Conservation (phyloP, 1,140 invertebrate species). For the Calycopis cecrops region DNA sequence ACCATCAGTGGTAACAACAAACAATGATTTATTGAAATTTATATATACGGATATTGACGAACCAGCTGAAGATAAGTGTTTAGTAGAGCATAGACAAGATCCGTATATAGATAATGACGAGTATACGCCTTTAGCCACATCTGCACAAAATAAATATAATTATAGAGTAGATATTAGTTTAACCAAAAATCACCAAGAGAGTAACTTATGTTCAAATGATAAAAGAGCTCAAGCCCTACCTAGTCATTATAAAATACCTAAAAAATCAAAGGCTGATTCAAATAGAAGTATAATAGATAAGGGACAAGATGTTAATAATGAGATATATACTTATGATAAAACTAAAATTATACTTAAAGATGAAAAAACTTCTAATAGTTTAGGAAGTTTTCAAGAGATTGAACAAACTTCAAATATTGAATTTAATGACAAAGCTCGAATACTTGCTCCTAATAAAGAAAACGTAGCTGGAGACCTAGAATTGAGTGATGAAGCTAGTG, state of each 20-base stretch:
- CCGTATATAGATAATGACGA: too few relatives aligned
- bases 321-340: too few relatives aligned
- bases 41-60: conserved; percentile 40
- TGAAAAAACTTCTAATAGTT: too few relatives aligned
- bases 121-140: too few relatives aligned
- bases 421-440: neutral
- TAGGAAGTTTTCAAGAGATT: too few relatives aligned
- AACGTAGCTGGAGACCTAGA: conserved; percentile 53
- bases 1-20: conserved; percentile 19
- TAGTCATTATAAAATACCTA: conserved; percentile 22
- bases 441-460: neutral
- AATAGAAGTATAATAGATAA: too few relatives aligned
- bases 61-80: conserved; percentile 11
- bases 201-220: neutral
- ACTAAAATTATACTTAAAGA: too few relatives aligned
- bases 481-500: conserved; percentile 59
- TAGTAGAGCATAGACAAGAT: too few relatives aligned
- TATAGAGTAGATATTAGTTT: neutral
- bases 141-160: too few relatives aligned
- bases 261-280: conserved; percentile 16
- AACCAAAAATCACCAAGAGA: neutral
- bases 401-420: neutral
- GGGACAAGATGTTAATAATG: too few relatives aligned
- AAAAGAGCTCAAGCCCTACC: conserved; percentile 3
- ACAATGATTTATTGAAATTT: conserved; percentile 31